A percentile compares a stretch with the other conserved stretches of the same genome.
Evolutionary conservation across 2,888 invertebrate species (phyloP).

Genomic region (Lapara coniferarum): DNA sequence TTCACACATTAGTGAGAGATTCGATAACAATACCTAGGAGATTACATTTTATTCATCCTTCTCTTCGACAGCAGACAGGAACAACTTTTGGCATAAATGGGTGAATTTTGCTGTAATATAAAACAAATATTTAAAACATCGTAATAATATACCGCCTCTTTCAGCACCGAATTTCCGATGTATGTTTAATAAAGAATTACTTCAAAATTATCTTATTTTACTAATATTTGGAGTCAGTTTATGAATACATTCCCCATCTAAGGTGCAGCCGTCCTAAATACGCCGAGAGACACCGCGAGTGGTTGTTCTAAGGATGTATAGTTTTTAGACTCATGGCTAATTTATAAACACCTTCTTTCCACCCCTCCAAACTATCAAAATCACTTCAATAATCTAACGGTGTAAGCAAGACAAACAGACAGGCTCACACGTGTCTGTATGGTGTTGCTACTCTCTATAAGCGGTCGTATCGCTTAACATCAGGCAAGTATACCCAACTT

Average conservation of each 20-base stretch:
- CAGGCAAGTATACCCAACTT: not conserved
- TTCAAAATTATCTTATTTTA: no score
- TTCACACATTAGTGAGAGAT: not conserved
- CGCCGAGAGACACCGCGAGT: no score
- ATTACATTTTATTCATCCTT: constrained; percentile 55
- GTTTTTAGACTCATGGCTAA: no score
- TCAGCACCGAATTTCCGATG: not conserved
- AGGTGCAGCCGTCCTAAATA: no score
- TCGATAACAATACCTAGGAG: not conserved
- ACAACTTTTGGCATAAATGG: constrained; percentile 87
- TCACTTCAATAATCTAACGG: no score
- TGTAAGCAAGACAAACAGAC: no score
- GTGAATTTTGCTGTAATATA: constrained; percentile 82
- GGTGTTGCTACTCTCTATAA: not conserved
- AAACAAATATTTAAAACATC: not conserved
- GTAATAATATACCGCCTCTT: not conserved
- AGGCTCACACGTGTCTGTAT: no score
- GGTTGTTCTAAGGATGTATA: no score
- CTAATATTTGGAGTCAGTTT: no score
- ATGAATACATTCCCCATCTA: no score
- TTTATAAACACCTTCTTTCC: no score
- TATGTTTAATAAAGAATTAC: not conserved
- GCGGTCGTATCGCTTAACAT: not conserved
- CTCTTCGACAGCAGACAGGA: constrained; percentile 91
- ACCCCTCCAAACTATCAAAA: no score